phyloP scores from a whole-genome alignment of 2,888 invertebrate genomes.

The Bedellia somnulentella region DNA sequence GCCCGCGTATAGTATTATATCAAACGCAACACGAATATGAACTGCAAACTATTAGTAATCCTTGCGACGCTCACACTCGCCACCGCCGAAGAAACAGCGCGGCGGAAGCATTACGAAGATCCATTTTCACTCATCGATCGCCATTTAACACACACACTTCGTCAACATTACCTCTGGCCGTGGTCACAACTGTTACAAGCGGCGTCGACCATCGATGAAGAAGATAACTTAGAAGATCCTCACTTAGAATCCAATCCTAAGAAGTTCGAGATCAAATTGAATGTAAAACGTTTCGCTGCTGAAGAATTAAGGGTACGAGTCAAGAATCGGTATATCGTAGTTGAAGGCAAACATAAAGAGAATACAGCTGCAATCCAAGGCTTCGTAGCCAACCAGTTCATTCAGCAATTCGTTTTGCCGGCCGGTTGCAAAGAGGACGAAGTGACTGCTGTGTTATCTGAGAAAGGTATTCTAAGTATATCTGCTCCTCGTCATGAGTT shows the following conservation, averaged over 20 bases:
- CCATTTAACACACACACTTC: constrained; percentile 34
- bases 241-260: constrained; percentile 33
- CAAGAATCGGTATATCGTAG: constrained; percentile 36
- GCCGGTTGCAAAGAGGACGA: constrained; percentile 38
- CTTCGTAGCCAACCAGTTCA: constrained; percentile 40
- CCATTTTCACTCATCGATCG: constrained; percentile 29
- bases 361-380: constrained; percentile 22
- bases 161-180: constrained; percentile 43
- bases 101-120: constrained; percentile 22
- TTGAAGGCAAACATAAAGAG: constrained; percentile 35
- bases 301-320: constrained; percentile 42
- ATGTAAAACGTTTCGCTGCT: constrained; percentile 36
- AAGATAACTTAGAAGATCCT: constrained; percentile 33
- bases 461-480: constrained; percentile 31
- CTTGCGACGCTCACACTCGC: constrained; percentile 20
- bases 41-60: constrained; percentile 29
- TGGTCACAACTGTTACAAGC: constrained; percentile 42
- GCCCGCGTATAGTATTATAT: constrained; percentile 16
- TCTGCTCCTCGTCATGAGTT: constrained; percentile 40
- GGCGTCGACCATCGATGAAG: constrained; percentile 28
- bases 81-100: constrained; percentile 22
- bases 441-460: constrained; percentile 34
- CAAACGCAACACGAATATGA: constrained; percentile 1
- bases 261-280: constrained; percentile 31
- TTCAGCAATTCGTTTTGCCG: constrained; percentile 40